These are phyloP conservation scores for Bedellia somnulentella DNA, from an alignment of 2,888 invertebrate species.

Conservation along the genomic window DNA sequence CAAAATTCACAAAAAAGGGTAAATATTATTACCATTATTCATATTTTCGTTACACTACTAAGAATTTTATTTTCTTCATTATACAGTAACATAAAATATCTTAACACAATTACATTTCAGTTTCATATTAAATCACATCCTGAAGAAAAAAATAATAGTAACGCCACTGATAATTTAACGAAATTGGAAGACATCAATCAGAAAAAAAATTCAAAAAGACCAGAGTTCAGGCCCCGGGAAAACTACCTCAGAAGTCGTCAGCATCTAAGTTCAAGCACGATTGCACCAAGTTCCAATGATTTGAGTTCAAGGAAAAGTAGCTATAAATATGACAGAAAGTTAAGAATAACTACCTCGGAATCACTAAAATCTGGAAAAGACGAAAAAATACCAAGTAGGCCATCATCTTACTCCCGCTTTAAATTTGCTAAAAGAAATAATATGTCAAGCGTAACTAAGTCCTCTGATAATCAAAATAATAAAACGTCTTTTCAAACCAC, in stretches of 20 bases:
- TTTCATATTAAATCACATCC: slow-evolving; percentile 26
- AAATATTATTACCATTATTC: slow-evolving; percentile 14
- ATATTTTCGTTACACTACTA: slow-evolving; percentile 1
- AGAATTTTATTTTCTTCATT: slow-evolving; percentile 5
- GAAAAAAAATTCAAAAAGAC: slow-evolving; percentile 11
- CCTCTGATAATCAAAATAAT: too few species aligned
- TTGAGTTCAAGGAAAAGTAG: slow-evolving; percentile 19
- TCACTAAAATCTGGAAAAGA: slow-evolving; percentile 20
- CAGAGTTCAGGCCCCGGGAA: slow-evolving; percentile 28
- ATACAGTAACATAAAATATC: too few species aligned
- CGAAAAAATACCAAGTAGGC: slow-evolving; percentile 20
- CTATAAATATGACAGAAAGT: slow-evolving; percentile 39
- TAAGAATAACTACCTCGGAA: slow-evolving; percentile 28
- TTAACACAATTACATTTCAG: too few species aligned
- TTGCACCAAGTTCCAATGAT: slow-evolving; percentile 13
- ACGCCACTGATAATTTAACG: background rate
- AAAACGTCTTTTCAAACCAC: too few species aligned
- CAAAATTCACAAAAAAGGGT: slow-evolving; percentile 34
- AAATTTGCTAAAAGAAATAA: too few species aligned
- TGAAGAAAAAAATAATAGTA: slow-evolving; percentile 15
- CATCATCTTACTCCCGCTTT: too few species aligned
- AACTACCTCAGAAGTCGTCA: slow-evolving; percentile 29
- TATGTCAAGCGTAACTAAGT: too few species aligned
- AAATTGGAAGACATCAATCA: slow-evolving; percentile 3
- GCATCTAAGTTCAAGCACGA: slow-evolving; percentile 17